Conservation (phyloP, 2,888 invertebrate species). For the Eupithecia vulgata region DNA sequence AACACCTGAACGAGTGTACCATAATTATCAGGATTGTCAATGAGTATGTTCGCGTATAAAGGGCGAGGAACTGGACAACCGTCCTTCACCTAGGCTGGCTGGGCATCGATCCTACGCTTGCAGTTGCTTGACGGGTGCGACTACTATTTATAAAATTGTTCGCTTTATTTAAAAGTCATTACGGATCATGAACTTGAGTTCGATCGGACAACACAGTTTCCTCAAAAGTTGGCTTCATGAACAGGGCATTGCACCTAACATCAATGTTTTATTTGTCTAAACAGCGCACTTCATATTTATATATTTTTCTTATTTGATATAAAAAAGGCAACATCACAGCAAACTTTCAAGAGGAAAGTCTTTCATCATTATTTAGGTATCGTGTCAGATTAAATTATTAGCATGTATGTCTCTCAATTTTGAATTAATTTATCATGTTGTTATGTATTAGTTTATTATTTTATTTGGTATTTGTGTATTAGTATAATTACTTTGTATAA, state of each 20-base stretch:
- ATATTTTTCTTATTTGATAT: too few species aligned
- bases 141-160: slow-evolving; percentile 72
- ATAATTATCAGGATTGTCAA: slow-evolving; percentile 49
- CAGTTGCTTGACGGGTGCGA: slow-evolving; percentile 69
- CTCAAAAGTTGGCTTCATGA: slow-evolving; percentile 42
- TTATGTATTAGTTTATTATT: too few species aligned
- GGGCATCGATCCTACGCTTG: slow-evolving; percentile 74
- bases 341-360: too few species aligned
- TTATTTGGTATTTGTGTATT: too few species aligned
- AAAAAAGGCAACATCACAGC: too few species aligned
- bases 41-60: slow-evolving; percentile 53
- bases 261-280: slow-evolving; percentile 48
- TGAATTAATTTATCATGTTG: too few species aligned
- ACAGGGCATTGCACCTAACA: slow-evolving; percentile 59
- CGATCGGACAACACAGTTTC: slow-evolving; percentile 28
- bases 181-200: slow-evolving; percentile 37
- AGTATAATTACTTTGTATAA: too few species aligned
- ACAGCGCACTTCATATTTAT: slow-evolving; percentile 53
- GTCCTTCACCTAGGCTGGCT: slow-evolving; percentile 78
- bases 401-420: too few species aligned
- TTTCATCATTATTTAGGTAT: too few species aligned
- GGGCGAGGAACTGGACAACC: slow-evolving; percentile 72
- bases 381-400: too few species aligned
- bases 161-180: slow-evolving; percentile 61
- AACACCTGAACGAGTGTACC: slow-evolving; percentile 7